Conservation (phyloP, 2,113 vertebrate species). For the Carassius auratus region DNA sequence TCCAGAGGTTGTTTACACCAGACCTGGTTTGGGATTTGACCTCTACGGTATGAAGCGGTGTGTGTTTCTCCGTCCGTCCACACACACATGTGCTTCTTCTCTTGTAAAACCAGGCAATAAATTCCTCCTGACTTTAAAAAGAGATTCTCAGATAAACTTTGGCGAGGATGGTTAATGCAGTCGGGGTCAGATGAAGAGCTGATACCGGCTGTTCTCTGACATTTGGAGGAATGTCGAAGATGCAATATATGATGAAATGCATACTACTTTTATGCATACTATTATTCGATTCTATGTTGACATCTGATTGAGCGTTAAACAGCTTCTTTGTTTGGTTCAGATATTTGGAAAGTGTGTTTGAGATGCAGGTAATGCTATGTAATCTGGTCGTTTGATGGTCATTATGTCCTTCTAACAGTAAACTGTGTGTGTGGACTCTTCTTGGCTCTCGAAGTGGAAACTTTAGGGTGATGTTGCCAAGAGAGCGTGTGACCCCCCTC, state of each 20-base stretch:
- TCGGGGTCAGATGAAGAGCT: neutral
- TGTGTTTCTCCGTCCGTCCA: slow-evolving; percentile 20
- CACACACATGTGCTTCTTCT: slow-evolving; percentile 18
- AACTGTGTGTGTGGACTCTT: neutral
- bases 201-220: neutral
- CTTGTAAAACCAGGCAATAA: slow-evolving; percentile 63
- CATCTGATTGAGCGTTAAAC: slow-evolving; percentile 18
- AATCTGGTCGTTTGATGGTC: slow-evolving; percentile 58
- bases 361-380: neutral
- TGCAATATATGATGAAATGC: no score
- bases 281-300: neutral
- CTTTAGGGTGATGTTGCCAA: slow-evolving; percentile 75
- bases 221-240: neutral
- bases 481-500: slow-evolving; percentile 74
- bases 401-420: neutral
- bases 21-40: slow-evolving; percentile 36
- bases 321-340: slow-evolving; percentile 23
- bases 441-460: slow-evolving; percentile 77
- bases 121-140: slow-evolving; percentile 63
- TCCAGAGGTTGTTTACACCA: slow-evolving; percentile 20
- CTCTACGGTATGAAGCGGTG: slow-evolving; percentile 34
- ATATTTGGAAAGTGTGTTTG: neutral
- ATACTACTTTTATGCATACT: neutral
- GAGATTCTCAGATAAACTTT: neutral
- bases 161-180: neutral